Conservation (phyloP, 2,888 invertebrate genomes). For the Andrena dorsata region DNA sequence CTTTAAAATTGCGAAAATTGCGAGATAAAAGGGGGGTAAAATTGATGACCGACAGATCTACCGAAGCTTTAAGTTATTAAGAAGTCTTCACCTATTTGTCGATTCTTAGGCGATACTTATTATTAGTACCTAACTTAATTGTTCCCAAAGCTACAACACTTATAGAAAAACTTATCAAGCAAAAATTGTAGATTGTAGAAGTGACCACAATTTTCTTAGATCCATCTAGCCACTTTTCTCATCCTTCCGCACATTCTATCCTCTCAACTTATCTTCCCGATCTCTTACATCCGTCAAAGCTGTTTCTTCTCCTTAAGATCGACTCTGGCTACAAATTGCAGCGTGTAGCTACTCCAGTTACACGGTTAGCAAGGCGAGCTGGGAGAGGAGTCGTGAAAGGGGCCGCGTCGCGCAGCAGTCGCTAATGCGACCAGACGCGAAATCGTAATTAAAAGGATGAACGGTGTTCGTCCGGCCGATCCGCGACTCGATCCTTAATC, state of each 20-base stretch:
- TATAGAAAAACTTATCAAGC: too few species aligned
- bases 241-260: neutral
- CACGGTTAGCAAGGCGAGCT: neutral
- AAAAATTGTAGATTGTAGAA: neutral
- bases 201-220: neutral
- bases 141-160: too few species aligned
- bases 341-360: neutral
- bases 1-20: neutral
- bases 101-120: too few species aligned
- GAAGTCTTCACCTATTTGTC: too few species aligned
- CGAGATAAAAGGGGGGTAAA: too few species aligned
- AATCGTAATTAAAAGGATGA: conserved; percentile 6
- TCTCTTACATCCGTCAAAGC: conserved; percentile 5
- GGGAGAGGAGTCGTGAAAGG: neutral
- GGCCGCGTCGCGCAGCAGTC: neutral
- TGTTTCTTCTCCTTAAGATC: neutral
- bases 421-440: neutral
- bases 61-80: too few species aligned
- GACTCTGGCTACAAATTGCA: neutral
- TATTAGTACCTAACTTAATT: too few species aligned
- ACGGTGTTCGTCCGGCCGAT: conserved; percentile 16
- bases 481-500: conserved; percentile 15
- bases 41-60: too few species aligned
- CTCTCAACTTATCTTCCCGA: neutral
- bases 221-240: neutral